Evolutionary conservation across 1,140 invertebrate species (phyloP).

Genomic region (Achroia grisella): DNA sequence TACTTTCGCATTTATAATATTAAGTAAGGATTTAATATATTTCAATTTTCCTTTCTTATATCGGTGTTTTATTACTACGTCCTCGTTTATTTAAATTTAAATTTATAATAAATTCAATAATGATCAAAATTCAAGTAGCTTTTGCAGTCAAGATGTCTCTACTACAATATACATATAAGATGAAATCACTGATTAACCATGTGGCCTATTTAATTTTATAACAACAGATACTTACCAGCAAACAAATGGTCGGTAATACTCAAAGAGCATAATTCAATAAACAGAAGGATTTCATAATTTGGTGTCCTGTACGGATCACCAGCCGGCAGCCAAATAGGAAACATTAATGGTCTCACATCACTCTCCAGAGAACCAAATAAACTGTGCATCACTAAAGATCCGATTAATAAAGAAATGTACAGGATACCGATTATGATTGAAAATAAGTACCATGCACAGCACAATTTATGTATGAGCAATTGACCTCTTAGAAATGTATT

Average conservation of each 20-base stretch:
- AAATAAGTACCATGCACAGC: constrained; percentile 27
- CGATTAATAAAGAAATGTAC: constrained; percentile 15
- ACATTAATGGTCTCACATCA: constrained; percentile 32
- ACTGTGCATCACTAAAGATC: constrained; percentile 23
- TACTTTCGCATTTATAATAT: too few species aligned
- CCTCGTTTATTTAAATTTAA: too few species aligned
- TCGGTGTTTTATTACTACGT: too few species aligned
- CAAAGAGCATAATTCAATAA: constrained; percentile 14
- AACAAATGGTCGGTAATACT: constrained; percentile 24
- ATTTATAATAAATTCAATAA: too few species aligned
- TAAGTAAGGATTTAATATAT: too few species aligned
- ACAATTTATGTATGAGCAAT: constrained; percentile 33
- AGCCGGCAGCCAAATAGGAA: constrained; percentile 38
- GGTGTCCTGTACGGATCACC: constrained; percentile 42
- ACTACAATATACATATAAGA: too few species aligned
- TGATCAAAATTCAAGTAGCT: too few species aligned
- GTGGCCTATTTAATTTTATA: too few species aligned
- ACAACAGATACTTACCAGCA: constrained; percentile 31
- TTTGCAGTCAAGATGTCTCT: too few species aligned
- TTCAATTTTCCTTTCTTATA: too few species aligned
- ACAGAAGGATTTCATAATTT: constrained; percentile 43
- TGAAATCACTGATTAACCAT: too few species aligned
- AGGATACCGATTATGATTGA: constrained; percentile 3
- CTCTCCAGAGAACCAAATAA: constrained; percentile 30
- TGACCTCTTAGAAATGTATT: constrained; percentile 30